Percentiles rank a stretch among this genome's conserved stretches.
These are phyloP conservation scores for Ptychodera flava DNA, from an alignment of 35 echinoderm and acorn worm genomes.

Conservation along the genomic window DNA sequence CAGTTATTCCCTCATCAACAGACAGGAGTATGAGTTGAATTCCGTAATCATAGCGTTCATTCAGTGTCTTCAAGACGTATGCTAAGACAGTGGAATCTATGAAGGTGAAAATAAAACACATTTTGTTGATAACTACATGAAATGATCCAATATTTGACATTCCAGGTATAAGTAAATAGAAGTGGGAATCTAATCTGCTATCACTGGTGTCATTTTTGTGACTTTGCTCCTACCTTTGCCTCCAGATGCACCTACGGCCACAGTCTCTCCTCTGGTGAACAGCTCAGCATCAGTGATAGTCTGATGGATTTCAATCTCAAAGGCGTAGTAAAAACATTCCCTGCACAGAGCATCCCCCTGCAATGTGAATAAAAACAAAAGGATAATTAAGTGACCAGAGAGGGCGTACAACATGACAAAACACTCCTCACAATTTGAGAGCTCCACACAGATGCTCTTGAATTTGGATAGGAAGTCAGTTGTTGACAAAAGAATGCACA, in stretches of 20 bases:
- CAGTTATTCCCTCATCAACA: conserved; percentile 95
- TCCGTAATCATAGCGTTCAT: conserved; percentile 87
- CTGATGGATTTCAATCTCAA: conserved; percentile 88
- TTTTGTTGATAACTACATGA: background rate
- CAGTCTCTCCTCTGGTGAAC: conserved; percentile 75
- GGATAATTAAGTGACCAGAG: background rate
- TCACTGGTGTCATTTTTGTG: background rate
- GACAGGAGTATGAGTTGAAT: conserved; percentile 74
- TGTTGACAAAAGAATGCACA: too few relatives aligned
- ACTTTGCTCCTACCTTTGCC: conserved; percentile 66
- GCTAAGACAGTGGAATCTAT: conserved; percentile 91
- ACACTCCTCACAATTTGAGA: too few relatives aligned
- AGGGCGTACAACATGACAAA: too few relatives aligned
- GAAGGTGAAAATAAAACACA: conserved; percentile 17
- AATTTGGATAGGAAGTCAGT: too few relatives aligned
- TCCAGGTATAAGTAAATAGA: too few relatives aligned
- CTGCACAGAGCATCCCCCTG: conserved; percentile 91
- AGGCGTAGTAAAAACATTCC: conserved; percentile 80
- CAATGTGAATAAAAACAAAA: conserved; percentile 14
- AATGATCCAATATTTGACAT: background rate
- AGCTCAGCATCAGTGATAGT: conserved; percentile 70
- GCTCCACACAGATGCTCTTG: too few relatives aligned
- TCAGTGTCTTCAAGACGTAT: conserved; percentile 84
- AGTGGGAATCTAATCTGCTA: too few relatives aligned
- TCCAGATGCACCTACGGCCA: conserved; percentile 89